A percentile compares a stretch with the other conserved stretches of the same genome.
Evolutionary conservation across 2,888 invertebrate genomes (phyloP).

Genomic region (Mechanitis mazaeus): DNA sequence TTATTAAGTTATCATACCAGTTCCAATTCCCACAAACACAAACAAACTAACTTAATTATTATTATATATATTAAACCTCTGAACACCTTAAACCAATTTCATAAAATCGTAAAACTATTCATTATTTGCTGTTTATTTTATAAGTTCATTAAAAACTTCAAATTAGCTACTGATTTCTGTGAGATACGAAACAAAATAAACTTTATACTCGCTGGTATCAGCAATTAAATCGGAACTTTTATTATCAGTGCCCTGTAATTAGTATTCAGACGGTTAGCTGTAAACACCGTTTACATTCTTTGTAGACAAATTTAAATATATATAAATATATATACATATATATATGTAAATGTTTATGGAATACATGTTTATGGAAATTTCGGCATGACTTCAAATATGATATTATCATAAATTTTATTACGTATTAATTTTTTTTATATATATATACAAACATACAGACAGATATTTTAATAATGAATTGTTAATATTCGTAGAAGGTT

Average conservation of each 20-base stretch:
- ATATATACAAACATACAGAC: neutral
- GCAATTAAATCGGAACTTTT: conserved; percentile 21
- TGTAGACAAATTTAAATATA: neutral
- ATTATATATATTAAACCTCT: neutral
- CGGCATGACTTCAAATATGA: no score
- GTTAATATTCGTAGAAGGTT: neutral
- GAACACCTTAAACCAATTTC: conserved; percentile 3
- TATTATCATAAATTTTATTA: no score
- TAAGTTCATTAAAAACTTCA: conserved; percentile 15
- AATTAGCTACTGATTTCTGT: conserved; percentile 16
- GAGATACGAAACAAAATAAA: conserved; percentile 12
- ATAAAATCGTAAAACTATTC: conserved; percentile 5
- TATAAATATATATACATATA: neutral
- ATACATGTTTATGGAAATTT: no score
- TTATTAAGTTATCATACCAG: no score
- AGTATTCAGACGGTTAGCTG: conserved; percentile 16
- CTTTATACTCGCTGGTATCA: conserved; percentile 18
- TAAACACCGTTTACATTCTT: conserved; percentile 15
- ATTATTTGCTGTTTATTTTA: conserved; percentile 12
- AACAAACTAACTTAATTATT: no score
- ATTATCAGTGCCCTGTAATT: conserved; percentile 18
- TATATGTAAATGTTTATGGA: no score
- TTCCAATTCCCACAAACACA: neutral
- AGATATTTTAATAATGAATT: neutral
- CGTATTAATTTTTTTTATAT: no score